A percentile compares a stretch with the other conserved stretches of the same genome.
phyloP scores from a whole-genome alignment of 37 sponge, comb jelly and placozoan genomes.

The Cliona cf. orientalis region DNA sequence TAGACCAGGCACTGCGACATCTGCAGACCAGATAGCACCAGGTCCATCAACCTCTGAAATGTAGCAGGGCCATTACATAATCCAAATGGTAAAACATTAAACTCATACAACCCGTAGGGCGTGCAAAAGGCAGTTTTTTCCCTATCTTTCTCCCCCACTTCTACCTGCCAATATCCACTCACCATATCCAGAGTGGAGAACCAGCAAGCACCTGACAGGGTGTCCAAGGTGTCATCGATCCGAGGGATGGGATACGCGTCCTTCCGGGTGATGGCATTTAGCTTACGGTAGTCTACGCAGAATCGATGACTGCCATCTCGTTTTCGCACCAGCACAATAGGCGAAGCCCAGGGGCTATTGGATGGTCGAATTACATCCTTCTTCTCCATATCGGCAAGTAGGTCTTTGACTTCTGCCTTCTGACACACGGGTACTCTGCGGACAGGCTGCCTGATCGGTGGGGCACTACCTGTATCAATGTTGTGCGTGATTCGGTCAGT shows the following conservation, averaged over 20 bases:
- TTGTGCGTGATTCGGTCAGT: constrained; percentile 15
- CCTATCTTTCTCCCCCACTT: too few relatives aligned
- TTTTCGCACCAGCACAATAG: constrained; percentile 17
- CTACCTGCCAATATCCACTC: constrained; percentile 3
- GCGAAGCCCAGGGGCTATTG: constrained; percentile 24
- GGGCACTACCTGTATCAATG: constrained; percentile 1
- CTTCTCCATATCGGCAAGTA: constrained; percentile 1
- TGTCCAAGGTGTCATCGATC: constrained; percentile 18
- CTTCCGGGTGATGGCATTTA: constrained; percentile 16
- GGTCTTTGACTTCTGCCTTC: not conserved
- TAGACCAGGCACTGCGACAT: constrained; percentile 26
- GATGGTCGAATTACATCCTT: constrained; percentile 7
- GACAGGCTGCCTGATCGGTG: constrained; percentile 17
- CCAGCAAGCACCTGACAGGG: constrained; percentile 15
- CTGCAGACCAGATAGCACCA: constrained; percentile 19
- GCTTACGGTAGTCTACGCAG: constrained; percentile 36
- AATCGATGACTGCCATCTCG: constrained; percentile 11
- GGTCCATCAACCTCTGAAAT: constrained; percentile 52
- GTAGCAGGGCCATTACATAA: too few relatives aligned
- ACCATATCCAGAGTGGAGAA: constrained; percentile 35
- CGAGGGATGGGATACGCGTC: constrained; percentile 43
- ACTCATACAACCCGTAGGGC: not conserved
- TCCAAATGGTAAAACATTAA: too few relatives aligned
- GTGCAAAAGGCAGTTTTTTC: constrained; percentile 45
- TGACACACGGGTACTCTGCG: not conserved